Percentiles rank a stretch among this genome's conserved stretches.
These are phyloP conservation scores for Heliconius erato DNA, from an alignment of 2,888 invertebrate species.

Conservation along the genomic window DNA sequence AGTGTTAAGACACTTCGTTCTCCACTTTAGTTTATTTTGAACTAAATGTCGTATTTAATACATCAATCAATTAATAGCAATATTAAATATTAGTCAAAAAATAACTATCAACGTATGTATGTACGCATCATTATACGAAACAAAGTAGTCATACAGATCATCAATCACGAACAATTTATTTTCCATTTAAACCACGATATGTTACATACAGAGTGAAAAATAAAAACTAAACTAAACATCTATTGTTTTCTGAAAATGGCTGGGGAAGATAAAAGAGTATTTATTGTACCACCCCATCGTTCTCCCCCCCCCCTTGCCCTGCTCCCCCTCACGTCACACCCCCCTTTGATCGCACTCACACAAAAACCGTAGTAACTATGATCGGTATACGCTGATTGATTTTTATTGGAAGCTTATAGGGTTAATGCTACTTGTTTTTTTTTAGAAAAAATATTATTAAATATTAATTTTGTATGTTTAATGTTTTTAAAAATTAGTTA, in stretches of 20 bases:
- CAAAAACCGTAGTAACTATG: slow-evolving; percentile 55
- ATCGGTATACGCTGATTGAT: slow-evolving; percentile 77
- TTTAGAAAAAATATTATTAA: background rate
- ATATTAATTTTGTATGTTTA: background rate
- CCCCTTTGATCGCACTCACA: slow-evolving; percentile 44
- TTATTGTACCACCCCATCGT: slow-evolving; percentile 43
- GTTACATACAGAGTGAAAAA: slow-evolving; percentile 19
- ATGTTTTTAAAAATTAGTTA: no score
- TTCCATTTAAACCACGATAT: slow-evolving; percentile 26
- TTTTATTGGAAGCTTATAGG: slow-evolving; percentile 77
- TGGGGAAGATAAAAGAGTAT: slow-evolving; percentile 36
- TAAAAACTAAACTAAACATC: slow-evolving; percentile 31
- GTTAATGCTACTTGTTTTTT: slow-evolving; percentile 56
- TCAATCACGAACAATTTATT: slow-evolving; percentile 22
- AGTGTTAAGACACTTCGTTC: no score
- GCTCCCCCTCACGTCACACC: slow-evolving; percentile 20
- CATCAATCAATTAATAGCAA: background rate
- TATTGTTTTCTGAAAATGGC: slow-evolving; percentile 32
- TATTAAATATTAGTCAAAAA: background rate
- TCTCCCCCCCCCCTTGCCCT: slow-evolving; percentile 47
- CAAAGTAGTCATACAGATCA: slow-evolving; percentile 5
- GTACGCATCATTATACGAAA: background rate
- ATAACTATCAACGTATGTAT: background rate
- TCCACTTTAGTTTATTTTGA: background rate
- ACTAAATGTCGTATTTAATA: background rate